These are phyloP conservation scores for Drymonia ruficornis DNA, from an alignment of 2,888 invertebrate species.

Conservation along the genomic window DNA sequence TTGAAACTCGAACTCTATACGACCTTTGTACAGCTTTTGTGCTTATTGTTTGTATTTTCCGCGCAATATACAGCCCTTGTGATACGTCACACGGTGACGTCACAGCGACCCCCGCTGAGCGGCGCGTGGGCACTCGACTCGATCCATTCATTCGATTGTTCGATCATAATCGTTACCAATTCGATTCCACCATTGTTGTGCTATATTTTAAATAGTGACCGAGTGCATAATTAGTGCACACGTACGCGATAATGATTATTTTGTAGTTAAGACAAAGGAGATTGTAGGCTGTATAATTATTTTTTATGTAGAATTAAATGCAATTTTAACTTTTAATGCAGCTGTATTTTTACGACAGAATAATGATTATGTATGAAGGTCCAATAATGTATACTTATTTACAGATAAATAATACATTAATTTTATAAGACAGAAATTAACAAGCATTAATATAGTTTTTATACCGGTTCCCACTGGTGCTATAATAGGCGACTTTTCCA, in stretches of 20 bases:
- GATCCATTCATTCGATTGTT: constrained; percentile 62
- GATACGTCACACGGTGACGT: constrained; percentile 31
- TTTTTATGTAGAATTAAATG: background rate
- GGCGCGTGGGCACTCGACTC: constrained; percentile 69
- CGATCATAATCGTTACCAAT: constrained; percentile 65
- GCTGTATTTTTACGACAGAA: background rate
- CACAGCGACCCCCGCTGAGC: constrained; percentile 47
- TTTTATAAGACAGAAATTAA: background rate
- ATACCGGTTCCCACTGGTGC: too few relatives aligned
- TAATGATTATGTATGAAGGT: background rate
- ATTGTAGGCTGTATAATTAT: constrained; percentile 4
- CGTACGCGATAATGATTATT: constrained; percentile 38
- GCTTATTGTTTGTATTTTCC: constrained; percentile 25
- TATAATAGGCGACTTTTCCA: background rate
- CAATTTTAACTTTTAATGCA: background rate
- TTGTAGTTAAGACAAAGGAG: constrained; percentile 30
- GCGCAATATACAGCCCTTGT: constrained; percentile 30
- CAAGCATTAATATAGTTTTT: background rate
- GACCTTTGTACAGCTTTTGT: background rate
- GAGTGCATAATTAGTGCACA: constrained; percentile 55
- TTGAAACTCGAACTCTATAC: background rate
- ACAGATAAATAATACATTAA: too few relatives aligned
- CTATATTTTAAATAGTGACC: constrained; percentile 50
- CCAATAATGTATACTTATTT: background rate
- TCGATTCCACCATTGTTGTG: constrained; percentile 59